Percentiles rank a stretch among this genome's conserved stretches.
Evolutionary conservation across 2,888 invertebrate genomes (phyloP).

Genomic region (Phaonia tiefii): DNA sequence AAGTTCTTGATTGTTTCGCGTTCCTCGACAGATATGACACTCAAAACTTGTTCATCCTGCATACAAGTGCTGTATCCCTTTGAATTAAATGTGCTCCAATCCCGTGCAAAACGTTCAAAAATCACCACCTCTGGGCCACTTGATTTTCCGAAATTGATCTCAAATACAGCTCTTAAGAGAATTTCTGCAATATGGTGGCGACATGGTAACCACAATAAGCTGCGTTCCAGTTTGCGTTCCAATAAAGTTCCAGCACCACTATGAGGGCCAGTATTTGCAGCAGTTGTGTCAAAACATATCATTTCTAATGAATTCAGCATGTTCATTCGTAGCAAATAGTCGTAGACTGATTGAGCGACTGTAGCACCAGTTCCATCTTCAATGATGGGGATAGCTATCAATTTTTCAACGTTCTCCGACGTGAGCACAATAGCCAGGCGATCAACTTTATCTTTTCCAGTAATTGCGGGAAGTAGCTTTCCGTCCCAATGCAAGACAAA

Average conservation of each 20-base stretch:
- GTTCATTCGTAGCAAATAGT: slow-evolving; percentile 15
- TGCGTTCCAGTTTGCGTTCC: not conserved
- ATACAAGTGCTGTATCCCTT: slow-evolving; percentile 23
- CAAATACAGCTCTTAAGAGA: slow-evolving; percentile 26
- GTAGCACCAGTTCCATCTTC: slow-evolving; percentile 26
- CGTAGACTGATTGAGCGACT: slow-evolving; percentile 13
- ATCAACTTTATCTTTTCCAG: slow-evolving; percentile 42
- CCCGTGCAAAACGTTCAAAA: slow-evolving; percentile 7
- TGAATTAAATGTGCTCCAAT: not conserved
- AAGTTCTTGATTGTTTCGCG: not conserved
- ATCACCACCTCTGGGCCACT: slow-evolving; percentile 7
- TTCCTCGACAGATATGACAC: slow-evolving; percentile 15
- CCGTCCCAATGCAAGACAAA: slow-evolving; percentile 49
- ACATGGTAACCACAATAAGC: not conserved
- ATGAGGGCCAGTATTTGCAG: slow-evolving; percentile 13
- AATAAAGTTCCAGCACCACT: not conserved
- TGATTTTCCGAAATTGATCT: not conserved
- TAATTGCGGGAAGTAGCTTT: slow-evolving; percentile 41
- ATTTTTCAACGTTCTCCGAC: slow-evolving; percentile 37
- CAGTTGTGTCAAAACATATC: slow-evolving; percentile 33
- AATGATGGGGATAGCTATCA: slow-evolving; percentile 8
- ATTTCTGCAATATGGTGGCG: not conserved
- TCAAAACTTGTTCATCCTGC: slow-evolving; percentile 29
- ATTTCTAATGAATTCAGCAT: slow-evolving; percentile 22
- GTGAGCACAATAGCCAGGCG: slow-evolving; percentile 31